phyloP scores from a whole-genome alignment of 2,113 vertebrate genomes.

The Scopus umbretta region DNA sequence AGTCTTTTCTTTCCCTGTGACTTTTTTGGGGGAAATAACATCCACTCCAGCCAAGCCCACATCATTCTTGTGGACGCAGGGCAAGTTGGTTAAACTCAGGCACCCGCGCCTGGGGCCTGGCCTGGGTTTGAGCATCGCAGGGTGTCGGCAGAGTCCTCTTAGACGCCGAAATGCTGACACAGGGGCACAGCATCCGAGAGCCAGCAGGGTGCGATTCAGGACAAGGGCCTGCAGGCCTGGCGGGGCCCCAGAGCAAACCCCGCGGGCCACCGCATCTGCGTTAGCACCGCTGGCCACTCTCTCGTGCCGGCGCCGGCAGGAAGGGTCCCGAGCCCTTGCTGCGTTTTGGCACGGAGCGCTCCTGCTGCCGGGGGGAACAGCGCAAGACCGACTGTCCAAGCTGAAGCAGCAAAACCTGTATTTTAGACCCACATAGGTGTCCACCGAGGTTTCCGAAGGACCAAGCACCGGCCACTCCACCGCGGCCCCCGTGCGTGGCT shows the following conservation, averaged over 20 bases:
- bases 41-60: neutral
- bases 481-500: accelerated
- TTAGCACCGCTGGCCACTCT: accelerated
- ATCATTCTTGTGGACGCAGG: accelerated
- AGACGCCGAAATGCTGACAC: accelerated
- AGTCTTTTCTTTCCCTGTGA: neutral
- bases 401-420: neutral
- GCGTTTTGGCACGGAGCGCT: neutral
- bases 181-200: neutral
- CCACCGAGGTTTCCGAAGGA: neutral
- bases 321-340: neutral
- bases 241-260: neutral
- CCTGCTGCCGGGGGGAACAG: neutral
- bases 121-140: neutral
- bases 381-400: neutral
- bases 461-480: neutral
- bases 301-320: accelerated
- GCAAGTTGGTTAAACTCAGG: neutral
- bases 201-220: neutral
- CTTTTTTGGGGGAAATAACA: neutral
- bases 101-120: no score
- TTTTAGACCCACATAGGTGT: neutral
- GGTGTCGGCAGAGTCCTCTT: neutral
- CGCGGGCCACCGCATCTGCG: neutral
- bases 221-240: neutral